These are phyloP conservation scores for Hanleya hanleyi DNA, from an alignment of 2,888 invertebrate genomes.

Conservation along the genomic window DNA sequence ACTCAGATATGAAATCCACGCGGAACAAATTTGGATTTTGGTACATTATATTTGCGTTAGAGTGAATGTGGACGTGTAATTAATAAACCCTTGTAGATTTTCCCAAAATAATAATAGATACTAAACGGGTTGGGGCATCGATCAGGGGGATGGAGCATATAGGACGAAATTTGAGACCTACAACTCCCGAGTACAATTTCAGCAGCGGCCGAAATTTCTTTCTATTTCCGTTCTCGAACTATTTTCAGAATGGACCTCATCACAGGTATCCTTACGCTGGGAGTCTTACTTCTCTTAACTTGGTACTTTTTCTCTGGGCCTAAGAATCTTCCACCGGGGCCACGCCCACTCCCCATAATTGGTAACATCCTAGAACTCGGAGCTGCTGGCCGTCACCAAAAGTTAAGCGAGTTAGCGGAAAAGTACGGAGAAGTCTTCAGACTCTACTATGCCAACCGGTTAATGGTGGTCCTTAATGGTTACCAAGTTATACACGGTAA, in stretches of 20 bases:
- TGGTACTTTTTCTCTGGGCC: neutral
- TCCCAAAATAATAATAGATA: no score
- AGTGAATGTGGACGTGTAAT: no score
- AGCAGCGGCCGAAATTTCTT: no score
- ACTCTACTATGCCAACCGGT: neutral
- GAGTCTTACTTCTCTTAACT: neutral
- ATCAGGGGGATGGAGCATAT: no score
- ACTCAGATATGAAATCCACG: no score
- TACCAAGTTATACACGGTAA: neutral
- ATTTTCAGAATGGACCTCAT: slow-evolving; percentile 2
- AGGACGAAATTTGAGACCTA: no score
- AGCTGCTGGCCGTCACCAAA: neutral
- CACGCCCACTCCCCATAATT: neutral
- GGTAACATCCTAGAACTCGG: neutral
- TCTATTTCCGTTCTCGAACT: no score
- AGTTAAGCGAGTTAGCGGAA: neutral
- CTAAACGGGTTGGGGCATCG: no score
- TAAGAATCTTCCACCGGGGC: slow-evolving; percentile 1
- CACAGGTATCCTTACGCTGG: neutral
- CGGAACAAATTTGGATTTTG: no score
- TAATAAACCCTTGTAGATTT: no score
- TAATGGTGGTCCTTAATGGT: neutral
- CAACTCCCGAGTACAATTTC: no score
- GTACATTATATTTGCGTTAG: no score
- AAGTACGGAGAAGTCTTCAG: neutral